Evolutionary conservation across 1,140 invertebrate species (phyloP).

Genomic region (Andrena cerasifolii): DNA sequence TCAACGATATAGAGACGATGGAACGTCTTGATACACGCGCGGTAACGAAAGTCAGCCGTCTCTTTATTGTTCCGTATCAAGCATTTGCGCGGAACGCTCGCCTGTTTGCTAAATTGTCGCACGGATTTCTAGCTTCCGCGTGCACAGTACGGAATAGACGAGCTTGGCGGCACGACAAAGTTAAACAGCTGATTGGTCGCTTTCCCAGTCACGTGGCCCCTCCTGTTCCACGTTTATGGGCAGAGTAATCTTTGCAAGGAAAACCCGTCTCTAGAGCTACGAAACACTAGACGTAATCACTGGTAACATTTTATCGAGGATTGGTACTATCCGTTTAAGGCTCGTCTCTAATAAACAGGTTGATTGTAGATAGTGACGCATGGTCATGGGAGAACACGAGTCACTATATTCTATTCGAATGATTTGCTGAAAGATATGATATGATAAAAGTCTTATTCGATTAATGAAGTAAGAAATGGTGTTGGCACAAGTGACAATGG

Average conservation of each 20-base stretch:
- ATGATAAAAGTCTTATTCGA: no score
- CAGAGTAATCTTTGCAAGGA: slow-evolving; percentile 42
- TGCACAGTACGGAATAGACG: slow-evolving; percentile 82
- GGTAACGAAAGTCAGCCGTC: slow-evolving; percentile 58
- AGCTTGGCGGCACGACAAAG: slow-evolving; percentile 86
- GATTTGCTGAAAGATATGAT: no score
- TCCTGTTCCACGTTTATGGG: slow-evolving; percentile 61
- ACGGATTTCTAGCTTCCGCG: slow-evolving; percentile 78
- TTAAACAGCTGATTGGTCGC: slow-evolving; percentile 83
- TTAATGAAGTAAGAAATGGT: no score
- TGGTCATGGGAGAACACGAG: no score
- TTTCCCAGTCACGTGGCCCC: slow-evolving; percentile 78
- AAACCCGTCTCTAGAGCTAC: slow-evolving; percentile 30
- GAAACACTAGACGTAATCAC: neutral
- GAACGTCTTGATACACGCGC: neutral
- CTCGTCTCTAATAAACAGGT: neutral
- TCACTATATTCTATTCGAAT: no score
- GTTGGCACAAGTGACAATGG: no score
- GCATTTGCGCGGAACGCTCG: slow-evolving; percentile 30
- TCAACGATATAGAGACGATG: neutral
- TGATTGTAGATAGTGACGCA: no score
- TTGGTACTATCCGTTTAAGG: neutral
- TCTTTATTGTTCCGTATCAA: slow-evolving; percentile 50
- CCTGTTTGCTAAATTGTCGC: slow-evolving; percentile 48
- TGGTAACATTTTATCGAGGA: neutral